Percentiles rank a stretch among this genome's conserved stretches.
Evolutionary conservation across 2,888 invertebrate species (phyloP).

Genomic region (Drosophila monieri): DNA sequence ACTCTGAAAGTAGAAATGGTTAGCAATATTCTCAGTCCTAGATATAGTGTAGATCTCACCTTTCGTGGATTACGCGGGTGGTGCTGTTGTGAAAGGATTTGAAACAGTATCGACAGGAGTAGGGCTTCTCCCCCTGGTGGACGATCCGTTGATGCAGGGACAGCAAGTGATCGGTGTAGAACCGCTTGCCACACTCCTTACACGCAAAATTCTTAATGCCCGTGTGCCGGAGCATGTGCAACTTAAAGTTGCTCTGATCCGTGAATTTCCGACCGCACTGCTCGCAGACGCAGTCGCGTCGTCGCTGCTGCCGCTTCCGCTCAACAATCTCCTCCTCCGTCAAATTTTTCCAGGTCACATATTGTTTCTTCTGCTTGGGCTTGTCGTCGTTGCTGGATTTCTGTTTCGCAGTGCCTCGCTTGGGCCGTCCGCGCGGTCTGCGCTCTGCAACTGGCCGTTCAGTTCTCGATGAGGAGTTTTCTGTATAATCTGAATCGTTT

Average conservation of each 20-base stretch:
- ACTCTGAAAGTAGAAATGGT: conserved; percentile 51
- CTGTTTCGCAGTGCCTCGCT: not conserved
- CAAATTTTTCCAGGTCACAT: conserved; percentile 60
- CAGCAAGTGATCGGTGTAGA: conserved; percentile 61
- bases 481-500: not conserved
- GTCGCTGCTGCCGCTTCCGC: conserved; percentile 56
- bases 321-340: conserved; percentile 55
- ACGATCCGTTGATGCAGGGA: conserved; percentile 53
- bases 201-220: conserved; percentile 61
- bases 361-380: conserved; percentile 37
- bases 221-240: conserved; percentile 62
- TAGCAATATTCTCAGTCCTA: too few species aligned
- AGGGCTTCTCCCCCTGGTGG: conserved; percentile 82
- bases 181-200: conserved; percentile 43
- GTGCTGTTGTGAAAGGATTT: conserved; percentile 79
- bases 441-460: not conserved
- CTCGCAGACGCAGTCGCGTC: conserved; percentile 59
- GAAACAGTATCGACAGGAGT: conserved; percentile 74
- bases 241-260: conserved; percentile 67
- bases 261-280: conserved; percentile 65
- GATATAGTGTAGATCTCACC: conserved; percentile 49
- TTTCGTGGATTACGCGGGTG: conserved; percentile 77
- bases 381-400: not conserved
- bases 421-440: not conserved
- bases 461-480: not conserved